phyloP scores from a whole-genome alignment of 2,113 vertebrate species.

The Octodon degus region DNA sequence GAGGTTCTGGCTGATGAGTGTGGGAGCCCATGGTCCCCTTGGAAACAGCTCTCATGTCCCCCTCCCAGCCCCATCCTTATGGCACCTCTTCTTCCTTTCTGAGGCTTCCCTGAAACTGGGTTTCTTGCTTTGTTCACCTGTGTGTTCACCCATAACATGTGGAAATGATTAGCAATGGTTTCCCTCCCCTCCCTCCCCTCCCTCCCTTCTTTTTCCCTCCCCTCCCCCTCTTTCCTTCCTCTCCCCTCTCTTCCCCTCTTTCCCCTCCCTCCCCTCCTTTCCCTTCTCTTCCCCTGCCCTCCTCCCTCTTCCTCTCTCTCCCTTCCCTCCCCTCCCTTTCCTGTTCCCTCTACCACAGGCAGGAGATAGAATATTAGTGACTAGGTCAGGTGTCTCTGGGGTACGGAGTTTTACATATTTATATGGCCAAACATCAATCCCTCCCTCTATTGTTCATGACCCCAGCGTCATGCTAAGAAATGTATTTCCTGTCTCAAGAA shows the following conservation, averaged over 20 bases:
- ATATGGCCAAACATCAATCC: neutral
- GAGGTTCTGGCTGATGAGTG: fast-evolving
- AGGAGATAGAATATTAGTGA: neutral
- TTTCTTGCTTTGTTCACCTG: neutral
- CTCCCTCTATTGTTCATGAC: neutral
- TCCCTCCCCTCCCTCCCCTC: neutral
- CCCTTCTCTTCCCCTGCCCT: neutral
- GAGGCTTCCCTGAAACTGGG: neutral
- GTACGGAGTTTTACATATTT: neutral
- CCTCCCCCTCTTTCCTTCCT: no score
- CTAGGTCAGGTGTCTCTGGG: neutral
- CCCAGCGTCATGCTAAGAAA: neutral
- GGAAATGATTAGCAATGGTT: neutral
- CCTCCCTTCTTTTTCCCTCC: neutral
- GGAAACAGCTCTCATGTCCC: fast-evolving
- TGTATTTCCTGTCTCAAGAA: neutral
- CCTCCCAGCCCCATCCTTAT: neutral
- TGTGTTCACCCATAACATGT: neutral
- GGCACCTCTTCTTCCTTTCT: neutral
- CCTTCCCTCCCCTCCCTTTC: neutral
- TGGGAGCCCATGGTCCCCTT: fast-evolving
- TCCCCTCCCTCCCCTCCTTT: neutral
- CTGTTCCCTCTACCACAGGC: neutral
- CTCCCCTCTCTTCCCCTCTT: neutral
- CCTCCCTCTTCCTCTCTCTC: no score